These are phyloP conservation scores for Glyphotaelius pellucidus DNA, from an alignment of 2,888 invertebrate genomes.

Conservation along the genomic window DNA sequence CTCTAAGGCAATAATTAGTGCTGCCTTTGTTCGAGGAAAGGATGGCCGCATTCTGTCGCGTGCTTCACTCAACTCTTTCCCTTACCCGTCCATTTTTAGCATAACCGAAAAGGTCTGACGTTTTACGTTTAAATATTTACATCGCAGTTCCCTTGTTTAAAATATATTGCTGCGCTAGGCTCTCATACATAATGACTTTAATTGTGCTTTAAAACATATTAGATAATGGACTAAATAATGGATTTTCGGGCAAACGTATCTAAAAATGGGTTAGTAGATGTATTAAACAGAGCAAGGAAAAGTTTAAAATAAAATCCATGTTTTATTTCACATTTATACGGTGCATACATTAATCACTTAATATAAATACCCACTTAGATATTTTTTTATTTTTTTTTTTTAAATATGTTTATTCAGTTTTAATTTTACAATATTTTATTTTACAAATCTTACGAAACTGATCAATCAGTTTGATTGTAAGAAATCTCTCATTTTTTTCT, in stretches of 20 bases:
- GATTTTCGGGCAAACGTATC: neutral
- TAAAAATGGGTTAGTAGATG: neutral
- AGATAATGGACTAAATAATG: neutral
- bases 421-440: too few species aligned
- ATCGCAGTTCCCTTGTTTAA: constrained; percentile 20
- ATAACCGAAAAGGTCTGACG: constrained; percentile 44
- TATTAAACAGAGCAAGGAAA: neutral
- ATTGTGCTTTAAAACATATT: constrained; percentile 9
- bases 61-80: constrained; percentile 52
- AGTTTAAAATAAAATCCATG: neutral
- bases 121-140: constrained; percentile 45
- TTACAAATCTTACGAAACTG: too few species aligned
- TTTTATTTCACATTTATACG: neutral
- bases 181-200: constrained; percentile 34
- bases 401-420: too few species aligned
- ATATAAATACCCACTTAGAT: neutral
- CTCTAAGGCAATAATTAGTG: constrained; percentile 55
- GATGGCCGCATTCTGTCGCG: constrained; percentile 49
- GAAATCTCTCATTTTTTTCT: too few species aligned
- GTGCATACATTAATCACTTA: neutral
- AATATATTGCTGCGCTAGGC: constrained; percentile 32
- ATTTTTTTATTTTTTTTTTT: too few species aligned
- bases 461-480: too few species aligned
- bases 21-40: constrained; percentile 54
- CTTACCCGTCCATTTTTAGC: constrained; percentile 29